These are phyloP conservation scores for Dicyrtoma fusca DNA, from an alignment of 2,888 invertebrate species.

Conservation along the genomic window DNA sequence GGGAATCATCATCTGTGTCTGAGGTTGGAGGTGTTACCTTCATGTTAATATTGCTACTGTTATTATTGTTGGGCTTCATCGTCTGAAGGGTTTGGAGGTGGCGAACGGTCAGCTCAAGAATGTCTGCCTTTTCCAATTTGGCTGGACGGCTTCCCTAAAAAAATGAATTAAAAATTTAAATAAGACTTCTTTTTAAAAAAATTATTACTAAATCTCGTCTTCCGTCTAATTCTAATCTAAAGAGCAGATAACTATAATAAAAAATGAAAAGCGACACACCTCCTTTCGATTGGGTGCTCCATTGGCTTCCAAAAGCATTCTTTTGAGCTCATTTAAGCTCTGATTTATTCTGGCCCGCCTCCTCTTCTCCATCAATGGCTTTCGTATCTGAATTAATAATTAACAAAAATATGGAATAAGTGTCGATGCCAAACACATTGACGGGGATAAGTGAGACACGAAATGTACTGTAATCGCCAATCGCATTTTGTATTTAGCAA, in stretches of 20 bases:
- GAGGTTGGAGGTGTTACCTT: conserved; percentile 1
- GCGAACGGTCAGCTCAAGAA: conserved; percentile 68
- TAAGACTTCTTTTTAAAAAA: too few species aligned
- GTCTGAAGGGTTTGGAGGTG: conserved; percentile 64
- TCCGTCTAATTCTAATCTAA: too few species aligned
- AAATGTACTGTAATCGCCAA: too few species aligned
- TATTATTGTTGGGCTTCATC: not conserved
- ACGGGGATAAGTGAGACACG: too few species aligned
- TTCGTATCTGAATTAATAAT: conserved; percentile 60
- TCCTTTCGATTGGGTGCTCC: conserved; percentile 54
- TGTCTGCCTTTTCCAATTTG: conserved; percentile 70
- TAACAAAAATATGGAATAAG: conserved; percentile 5
- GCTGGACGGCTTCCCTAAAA: conserved; percentile 60
- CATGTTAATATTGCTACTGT: conserved; percentile 3
- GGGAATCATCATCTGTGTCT: conserved; percentile 1
- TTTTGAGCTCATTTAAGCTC: conserved; percentile 63
- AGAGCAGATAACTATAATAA: too few species aligned
- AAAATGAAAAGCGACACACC: conserved; percentile 48
- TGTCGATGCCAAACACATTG: too few species aligned
- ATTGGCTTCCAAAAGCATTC: conserved; percentile 61
- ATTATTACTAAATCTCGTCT: too few species aligned
- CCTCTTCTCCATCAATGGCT: conserved; percentile 65
- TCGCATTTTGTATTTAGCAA: not conserved
- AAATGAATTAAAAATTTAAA: conserved; percentile 6
- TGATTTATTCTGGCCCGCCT: conserved; percentile 65